phyloP scores from a whole-genome alignment of 2,888 invertebrate genomes.

The Homarus gammarus region DNA sequence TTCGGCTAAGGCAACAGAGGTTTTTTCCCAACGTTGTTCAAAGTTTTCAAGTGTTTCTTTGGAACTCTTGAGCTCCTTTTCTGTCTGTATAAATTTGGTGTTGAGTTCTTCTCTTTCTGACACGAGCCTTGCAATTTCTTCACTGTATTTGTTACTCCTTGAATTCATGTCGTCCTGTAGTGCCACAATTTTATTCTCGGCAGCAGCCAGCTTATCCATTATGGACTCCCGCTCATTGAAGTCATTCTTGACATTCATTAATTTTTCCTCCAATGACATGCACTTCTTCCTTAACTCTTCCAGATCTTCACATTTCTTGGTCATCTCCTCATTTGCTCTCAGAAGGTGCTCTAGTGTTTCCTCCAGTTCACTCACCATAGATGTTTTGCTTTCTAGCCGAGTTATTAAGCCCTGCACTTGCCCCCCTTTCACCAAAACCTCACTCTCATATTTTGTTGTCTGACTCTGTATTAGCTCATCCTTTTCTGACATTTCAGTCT shows the following conservation, averaged over 20 bases:
- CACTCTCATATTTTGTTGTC: slow-evolving; percentile 12
- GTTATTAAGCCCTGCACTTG: slow-evolving; percentile 6
- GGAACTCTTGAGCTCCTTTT: background rate
- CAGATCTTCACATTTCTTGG: background rate
- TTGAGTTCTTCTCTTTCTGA: slow-evolving; percentile 26
- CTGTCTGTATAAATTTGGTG: background rate
- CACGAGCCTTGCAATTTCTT: background rate
- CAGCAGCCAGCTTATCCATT: background rate
- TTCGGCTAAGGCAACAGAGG: background rate
- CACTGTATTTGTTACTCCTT: background rate
- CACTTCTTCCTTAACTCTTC: slow-evolving; percentile 23
- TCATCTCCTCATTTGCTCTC: background rate
- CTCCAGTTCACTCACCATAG: slow-evolving; percentile 4
- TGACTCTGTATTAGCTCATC: slow-evolving; percentile 16
- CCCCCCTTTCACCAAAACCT: background rate
- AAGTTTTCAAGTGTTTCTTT: background rate
- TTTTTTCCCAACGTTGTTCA: background rate
- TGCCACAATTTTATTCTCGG: slow-evolving; percentile 22
- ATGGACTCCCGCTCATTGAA: background rate
- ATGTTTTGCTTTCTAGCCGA: background rate
- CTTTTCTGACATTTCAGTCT: slow-evolving; percentile 58
- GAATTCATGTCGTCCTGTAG: slow-evolving; percentile 3
- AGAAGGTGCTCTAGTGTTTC: background rate
- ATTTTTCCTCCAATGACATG: background rate
- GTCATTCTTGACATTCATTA: background rate